phyloP scores from a whole-genome alignment of 2,113 vertebrate genomes.

The Chrysemys picta region DNA sequence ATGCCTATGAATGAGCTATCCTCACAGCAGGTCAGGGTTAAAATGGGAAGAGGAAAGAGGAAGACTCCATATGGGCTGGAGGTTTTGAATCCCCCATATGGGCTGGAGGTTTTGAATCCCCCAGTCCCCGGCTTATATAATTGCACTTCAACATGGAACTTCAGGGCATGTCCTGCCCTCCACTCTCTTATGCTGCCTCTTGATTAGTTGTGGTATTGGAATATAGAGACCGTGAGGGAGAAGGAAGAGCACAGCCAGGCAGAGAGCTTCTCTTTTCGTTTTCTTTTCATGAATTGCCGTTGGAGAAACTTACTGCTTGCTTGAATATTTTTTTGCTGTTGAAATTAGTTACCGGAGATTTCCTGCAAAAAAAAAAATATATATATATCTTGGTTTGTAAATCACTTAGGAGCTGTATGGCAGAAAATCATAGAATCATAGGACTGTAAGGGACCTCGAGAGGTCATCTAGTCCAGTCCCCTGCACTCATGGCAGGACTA shows the following conservation, averaged over 20 bases:
- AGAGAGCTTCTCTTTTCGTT: no score
- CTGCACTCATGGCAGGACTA: no score
- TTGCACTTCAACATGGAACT: neutral
- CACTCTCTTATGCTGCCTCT: neutral
- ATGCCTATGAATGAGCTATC: neutral
- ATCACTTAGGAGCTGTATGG: no score
- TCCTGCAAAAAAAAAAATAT: no score
- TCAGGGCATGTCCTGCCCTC: neutral
- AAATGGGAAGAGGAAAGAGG: neutral
- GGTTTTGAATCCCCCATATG: neutral
- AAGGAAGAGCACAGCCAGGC: no score
- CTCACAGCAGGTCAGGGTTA: neutral
- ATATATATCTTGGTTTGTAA: no score
- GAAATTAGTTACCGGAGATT: neutral
- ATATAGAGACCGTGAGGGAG: neutral
- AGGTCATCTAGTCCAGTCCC: no score
- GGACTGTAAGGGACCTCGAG: no score
- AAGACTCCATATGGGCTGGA: neutral
- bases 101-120: neutral
- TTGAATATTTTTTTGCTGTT: neutral
- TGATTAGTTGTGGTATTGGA: neutral
- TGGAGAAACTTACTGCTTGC: no score
- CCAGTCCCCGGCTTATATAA: neutral
- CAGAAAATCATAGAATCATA: no score
- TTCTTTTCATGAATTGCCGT: no score